Evolutionary conservation across 2,888 invertebrate genomes (phyloP), one percentile per base, ranked within the genome.

Genomic region (Apamea crenata): DNA sequence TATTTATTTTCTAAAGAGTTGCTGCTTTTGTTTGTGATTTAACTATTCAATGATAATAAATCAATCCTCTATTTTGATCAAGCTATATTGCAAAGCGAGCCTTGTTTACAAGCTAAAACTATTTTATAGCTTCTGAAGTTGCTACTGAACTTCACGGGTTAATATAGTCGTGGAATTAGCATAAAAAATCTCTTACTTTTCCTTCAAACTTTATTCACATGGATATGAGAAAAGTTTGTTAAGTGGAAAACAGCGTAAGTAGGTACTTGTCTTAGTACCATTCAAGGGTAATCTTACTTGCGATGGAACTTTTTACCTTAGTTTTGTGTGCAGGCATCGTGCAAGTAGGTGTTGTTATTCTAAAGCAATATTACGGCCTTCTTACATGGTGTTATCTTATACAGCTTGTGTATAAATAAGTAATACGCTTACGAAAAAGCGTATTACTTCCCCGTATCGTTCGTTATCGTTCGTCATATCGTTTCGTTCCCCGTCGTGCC

Each of bases 211-310:
- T 59, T 47, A 59, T 76, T 66, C 66, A 80, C 61, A 32, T 7
- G 77, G 71, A 86, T 82, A 86, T 86, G 78, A 79, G 87, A 63
- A 88, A 88, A 87, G 77, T 88, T 87, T 67, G 14, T 36, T 56
- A 79, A 79, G 84, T 66, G 69, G 68, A 69, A 78, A 77, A 80
- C 75, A 40, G 61, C 71, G 59, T 67, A 32, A 53, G 40, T 74
- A 68, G 56, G 29, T 77, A 72, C 71, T 66, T 75, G 36, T 70
- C 61, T 6, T 47, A 21, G 32, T 25, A 25, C 53, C n/a, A 66
- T 74, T 82, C 32, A 66, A 59, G 5, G 32, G 59, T 67, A 56
- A 72, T 72, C 32, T 75, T 66, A 66, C 75, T 69, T 67, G 53
- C 16, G 14, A 59, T 56, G 59, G 47, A 32, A 71, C 44, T 68